These are phyloP conservation scores for Corapipo altera DNA, from an alignment of 2,113 vertebrate genomes.

Conservation along the genomic window DNA sequence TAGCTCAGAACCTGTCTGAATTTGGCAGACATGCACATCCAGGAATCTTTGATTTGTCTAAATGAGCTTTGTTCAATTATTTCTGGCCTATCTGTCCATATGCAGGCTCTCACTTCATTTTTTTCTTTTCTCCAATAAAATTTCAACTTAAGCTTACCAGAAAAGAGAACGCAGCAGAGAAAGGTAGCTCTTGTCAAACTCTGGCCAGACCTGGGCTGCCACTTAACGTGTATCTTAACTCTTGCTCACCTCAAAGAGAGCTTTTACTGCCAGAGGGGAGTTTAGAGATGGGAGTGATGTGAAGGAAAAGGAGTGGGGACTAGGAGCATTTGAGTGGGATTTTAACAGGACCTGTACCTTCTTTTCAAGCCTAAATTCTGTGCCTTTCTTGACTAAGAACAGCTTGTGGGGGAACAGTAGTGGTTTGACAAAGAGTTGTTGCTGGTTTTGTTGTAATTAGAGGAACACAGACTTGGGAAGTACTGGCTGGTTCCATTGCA, in stretches of 20 bases:
- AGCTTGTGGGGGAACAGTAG: neutral
- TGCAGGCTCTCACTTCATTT: neutral
- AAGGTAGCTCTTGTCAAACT: neutral
- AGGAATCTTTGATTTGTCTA: neutral
- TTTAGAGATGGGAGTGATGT: neutral
- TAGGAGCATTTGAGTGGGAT: neutral
- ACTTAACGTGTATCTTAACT: neutral
- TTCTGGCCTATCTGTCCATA: neutral
- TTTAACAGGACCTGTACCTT: neutral
- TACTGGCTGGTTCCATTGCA: accelerated
- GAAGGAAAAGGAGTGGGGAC: neutral
- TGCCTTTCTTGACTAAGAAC: neutral
- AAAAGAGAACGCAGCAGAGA: neutral
- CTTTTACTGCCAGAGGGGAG: neutral
- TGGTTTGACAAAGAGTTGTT: neutral
- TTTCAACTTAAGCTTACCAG: neutral
- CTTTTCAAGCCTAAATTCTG: neutral
- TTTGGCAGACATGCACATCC: neutral
- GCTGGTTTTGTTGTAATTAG: neutral
- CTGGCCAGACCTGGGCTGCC: neutral
- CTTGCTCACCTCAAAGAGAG: neutral
- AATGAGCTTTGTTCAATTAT: neutral
- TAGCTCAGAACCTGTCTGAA: neutral
- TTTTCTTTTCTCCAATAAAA: neutral
- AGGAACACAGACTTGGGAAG: neutral